Conservation (phyloP, 2,113 vertebrate species). For the Clarias macrocephalus region DNA sequence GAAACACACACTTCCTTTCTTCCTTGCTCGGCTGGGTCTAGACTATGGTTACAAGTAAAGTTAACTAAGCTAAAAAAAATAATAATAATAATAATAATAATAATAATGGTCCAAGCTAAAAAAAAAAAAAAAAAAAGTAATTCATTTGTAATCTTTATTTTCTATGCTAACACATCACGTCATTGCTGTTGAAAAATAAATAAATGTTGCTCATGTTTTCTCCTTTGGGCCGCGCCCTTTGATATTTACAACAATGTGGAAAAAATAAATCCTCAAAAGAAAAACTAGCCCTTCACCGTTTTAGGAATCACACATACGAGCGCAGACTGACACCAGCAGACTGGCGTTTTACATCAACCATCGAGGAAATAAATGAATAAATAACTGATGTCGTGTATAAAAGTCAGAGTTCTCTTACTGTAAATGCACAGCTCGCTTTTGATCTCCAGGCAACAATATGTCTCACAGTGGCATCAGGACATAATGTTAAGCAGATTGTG, state of each 20-base stretch:
- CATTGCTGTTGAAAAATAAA: not conserved
- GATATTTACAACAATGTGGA: not conserved
- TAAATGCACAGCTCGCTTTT: not conserved
- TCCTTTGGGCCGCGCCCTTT: not conserved
- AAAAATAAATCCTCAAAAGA: not conserved
- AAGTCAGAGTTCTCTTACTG: not conserved
- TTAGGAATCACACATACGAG: not conserved
- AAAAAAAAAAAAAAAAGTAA: not conserved
- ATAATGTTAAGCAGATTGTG: not conserved
- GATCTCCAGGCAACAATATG: not conserved
- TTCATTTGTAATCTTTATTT: not conserved
- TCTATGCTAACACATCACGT: not conserved
- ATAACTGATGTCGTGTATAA: not conserved
- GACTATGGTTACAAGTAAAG: not conserved
- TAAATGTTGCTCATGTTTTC: not conserved
- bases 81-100: too few relatives aligned
- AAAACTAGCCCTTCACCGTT: not conserved
- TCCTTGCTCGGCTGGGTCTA: not conserved
- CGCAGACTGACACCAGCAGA: not conserved
- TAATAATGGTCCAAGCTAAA: not conserved
- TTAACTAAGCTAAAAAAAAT: not conserved
- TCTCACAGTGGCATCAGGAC: not conserved
- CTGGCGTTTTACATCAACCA: not conserved
- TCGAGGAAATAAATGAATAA: not conserved
- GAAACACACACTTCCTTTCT: not conserved